phyloP scores from a whole-genome alignment of 2,113 vertebrate species.

The Bettongia penicillata region DNA sequence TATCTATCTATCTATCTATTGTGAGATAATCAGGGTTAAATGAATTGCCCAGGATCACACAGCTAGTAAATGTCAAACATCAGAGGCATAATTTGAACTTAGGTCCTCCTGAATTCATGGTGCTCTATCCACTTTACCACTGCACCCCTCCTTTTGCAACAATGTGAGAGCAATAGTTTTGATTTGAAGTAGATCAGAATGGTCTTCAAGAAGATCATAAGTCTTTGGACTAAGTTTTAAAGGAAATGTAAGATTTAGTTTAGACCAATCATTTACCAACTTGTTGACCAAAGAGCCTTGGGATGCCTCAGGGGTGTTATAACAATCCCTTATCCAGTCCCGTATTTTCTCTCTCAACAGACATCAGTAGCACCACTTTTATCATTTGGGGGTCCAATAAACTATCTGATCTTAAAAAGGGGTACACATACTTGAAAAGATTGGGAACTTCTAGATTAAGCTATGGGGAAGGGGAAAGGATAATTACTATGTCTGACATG shows the following conservation, averaged over 20 bases:
- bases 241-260: background rate
- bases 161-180: background rate
- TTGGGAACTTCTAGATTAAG: background rate
- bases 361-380: background rate
- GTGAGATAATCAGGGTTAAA: no score
- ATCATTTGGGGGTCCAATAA: background rate
- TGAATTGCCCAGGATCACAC: no score
- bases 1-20: no score
- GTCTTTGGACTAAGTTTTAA: background rate
- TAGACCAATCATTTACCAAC: background rate
- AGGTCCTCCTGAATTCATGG: no score
- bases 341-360: background rate
- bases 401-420: background rate
- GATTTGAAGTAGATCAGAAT: background rate
- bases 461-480: background rate
- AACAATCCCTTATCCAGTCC: background rate
- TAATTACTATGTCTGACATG: background rate
- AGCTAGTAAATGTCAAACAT: no score
- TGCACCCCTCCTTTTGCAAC: background rate
- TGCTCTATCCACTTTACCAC: no score
- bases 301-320: background rate
- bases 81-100: no score
- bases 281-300: background rate
- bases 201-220: background rate
- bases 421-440: background rate